Evolutionary conservation across 2,797 vertebrate species (phyloP), one percentile per base, ranked within the genome.

Genomic region (Rhabdomys pumilio): DNA sequence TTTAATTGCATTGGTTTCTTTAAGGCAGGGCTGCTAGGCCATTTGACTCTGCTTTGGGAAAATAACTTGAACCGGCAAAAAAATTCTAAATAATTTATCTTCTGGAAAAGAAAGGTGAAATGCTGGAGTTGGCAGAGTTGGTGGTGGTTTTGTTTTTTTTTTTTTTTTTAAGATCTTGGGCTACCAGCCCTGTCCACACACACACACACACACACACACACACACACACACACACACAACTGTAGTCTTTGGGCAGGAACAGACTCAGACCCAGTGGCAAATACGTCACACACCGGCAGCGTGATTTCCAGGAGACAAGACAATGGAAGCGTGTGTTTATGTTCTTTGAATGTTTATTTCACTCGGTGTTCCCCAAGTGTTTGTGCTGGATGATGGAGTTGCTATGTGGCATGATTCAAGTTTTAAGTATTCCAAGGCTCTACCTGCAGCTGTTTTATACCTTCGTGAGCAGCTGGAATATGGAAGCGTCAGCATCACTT

Each of bases 61-160:
- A 97, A 98, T 95, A 95, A 97, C 89, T 93, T 20, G 83, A 82
- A 95, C 72, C 85, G 96, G 97, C 97, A 97, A 97, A 97, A 94
- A 97, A 96, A 94, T 77, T 61, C 79, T 85, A 94, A 69, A 53
- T 96, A 90, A 96, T 98, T 97, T 96, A 97, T 98, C 96, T 97
- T 96, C 50, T 92, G 88, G 90, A 95, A 96, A 92, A 97, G 96
- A 96, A 92, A 97, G 96, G 82, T 38, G 0, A 87, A 89, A 76
- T 87, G 89, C 96, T 95, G 93, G 79, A 77, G 59, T 96, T 97
- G 97, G 96, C 97, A 90, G 47, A 72, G 73, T 77, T 44, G 3
- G 67, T 95, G 89, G 61, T 67, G 31, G 12, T 41, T 24, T n/a
- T n/a, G n/a, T 82, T 57, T 26, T 81, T 57, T 47, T 11, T 14